Evolutionary conservation across 2,888 invertebrate genomes (phyloP).

Genomic region (Tipula helvola): DNA sequence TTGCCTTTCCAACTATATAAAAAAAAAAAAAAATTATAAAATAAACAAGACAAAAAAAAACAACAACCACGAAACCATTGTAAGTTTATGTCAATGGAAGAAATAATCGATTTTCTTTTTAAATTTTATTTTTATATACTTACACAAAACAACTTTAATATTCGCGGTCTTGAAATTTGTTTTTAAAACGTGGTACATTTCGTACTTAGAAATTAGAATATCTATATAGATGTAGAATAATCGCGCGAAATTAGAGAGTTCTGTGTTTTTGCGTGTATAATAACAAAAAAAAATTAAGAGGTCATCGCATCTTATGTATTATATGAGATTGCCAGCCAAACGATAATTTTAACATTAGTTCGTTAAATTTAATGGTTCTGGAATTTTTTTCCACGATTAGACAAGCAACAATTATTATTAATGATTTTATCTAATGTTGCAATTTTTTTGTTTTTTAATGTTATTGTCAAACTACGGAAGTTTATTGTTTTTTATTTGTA

Average conservation of each 20-base stretch:
- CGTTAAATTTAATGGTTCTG: neutral
- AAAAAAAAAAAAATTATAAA: neutral
- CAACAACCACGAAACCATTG: neutral
- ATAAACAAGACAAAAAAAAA: neutral
- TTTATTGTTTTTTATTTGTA: neutral
- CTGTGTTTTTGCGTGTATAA: neutral
- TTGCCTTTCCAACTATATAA: neutral
- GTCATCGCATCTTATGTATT: neutral
- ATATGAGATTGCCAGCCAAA: neutral
- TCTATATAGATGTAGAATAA: neutral
- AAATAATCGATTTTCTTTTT: neutral
- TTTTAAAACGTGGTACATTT: neutral
- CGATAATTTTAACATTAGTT: neutral
- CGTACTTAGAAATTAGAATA: neutral
- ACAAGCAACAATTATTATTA: neutral
- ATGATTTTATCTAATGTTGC: neutral
- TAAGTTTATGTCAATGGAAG: neutral
- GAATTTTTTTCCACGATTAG: neutral
- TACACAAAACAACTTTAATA: neutral
- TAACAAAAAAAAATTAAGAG: neutral
- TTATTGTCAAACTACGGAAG: neutral
- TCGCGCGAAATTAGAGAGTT: neutral
- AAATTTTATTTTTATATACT: neutral
- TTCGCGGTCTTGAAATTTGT: neutral
- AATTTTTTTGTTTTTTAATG: neutral